A percentile compares a stretch with the other conserved stretches of the same genome.
These are phyloP conservation scores for Acronicta aceris DNA, from an alignment of 2,888 invertebrate genomes.

Conservation along the genomic window DNA sequence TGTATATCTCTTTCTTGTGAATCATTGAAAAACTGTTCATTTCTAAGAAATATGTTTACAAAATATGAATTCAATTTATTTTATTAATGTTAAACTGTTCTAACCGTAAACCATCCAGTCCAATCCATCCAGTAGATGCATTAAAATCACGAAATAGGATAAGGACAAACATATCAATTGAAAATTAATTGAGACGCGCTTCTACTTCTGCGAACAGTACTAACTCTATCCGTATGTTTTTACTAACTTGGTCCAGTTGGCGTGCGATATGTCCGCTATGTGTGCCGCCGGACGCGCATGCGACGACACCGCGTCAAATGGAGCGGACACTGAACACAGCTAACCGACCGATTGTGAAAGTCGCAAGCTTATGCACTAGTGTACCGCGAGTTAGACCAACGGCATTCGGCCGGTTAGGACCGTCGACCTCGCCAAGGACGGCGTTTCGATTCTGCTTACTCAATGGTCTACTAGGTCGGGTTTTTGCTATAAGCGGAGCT, in stretches of 20 bases:
- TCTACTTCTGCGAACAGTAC: constrained; percentile 61
- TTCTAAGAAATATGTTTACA: no score
- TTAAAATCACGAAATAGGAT: constrained; percentile 7
- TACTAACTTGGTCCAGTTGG: constrained; percentile 82
- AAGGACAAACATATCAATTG: constrained; percentile 38
- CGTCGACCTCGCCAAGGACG: constrained; percentile 86
- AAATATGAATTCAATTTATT: no score
- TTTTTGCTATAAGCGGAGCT: constrained; percentile 80
- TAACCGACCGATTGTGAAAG: constrained; percentile 70
- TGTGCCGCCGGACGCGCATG: constrained; percentile 85
- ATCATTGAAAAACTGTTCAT: no score
- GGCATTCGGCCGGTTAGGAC: constrained; percentile 60
- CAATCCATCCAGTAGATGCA: neutral
- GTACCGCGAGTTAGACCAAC: constrained; percentile 21
- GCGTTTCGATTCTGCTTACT: constrained; percentile 82
- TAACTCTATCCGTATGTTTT: constrained; percentile 79
- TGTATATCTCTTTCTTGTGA: no score
- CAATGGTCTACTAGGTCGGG: constrained; percentile 75
- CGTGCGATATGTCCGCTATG: constrained; percentile 87
- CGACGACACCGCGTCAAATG: constrained; percentile 79
- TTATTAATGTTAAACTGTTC: no score
- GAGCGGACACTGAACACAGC: constrained; percentile 79
- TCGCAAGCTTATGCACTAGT: constrained; percentile 33
- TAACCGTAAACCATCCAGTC: neutral
- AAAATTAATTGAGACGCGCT: constrained; percentile 55